phyloP scores from a whole-genome alignment of 2,797 vertebrate species.

The Paguma larvata region DNA sequence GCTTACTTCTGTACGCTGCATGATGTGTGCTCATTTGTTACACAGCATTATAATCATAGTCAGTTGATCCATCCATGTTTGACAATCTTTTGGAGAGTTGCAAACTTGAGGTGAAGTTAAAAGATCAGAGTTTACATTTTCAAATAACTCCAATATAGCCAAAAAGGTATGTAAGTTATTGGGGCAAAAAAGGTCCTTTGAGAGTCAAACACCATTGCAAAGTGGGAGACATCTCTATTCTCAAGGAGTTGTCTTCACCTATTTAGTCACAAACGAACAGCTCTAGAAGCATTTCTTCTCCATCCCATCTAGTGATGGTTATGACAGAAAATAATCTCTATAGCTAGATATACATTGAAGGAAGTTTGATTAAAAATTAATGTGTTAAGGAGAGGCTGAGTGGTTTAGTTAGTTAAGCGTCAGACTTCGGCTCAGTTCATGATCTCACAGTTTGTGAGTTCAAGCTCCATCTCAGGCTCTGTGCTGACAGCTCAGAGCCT shows the following conservation, averaged over 20 bases:
- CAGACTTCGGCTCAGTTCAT: no score
- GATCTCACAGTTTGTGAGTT: no score
- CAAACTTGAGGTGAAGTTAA: background rate
- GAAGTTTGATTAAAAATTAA: background rate
- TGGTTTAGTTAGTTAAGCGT: no score
- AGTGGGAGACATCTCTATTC: background rate
- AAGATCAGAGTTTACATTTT: background rate
- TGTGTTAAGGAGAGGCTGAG: background rate
- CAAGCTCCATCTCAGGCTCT: no score
- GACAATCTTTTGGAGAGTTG: background rate
- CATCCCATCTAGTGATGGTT: background rate
- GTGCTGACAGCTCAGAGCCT: no score
- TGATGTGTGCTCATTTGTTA: background rate
- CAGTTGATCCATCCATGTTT: background rate
- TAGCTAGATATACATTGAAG: background rate
- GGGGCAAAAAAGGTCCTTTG: background rate
- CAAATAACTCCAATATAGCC: background rate
- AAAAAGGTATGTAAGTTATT: background rate
- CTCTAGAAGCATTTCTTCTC: background rate
- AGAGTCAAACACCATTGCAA: background rate
- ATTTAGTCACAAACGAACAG: background rate
- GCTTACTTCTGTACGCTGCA: background rate
- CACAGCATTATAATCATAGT: no score
- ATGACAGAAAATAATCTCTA: background rate
- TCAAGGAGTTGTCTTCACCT: background rate